Evolutionary conservation across 2,888 invertebrate species (phyloP).

Genomic region (Drosophila neoperkinsi): DNA sequence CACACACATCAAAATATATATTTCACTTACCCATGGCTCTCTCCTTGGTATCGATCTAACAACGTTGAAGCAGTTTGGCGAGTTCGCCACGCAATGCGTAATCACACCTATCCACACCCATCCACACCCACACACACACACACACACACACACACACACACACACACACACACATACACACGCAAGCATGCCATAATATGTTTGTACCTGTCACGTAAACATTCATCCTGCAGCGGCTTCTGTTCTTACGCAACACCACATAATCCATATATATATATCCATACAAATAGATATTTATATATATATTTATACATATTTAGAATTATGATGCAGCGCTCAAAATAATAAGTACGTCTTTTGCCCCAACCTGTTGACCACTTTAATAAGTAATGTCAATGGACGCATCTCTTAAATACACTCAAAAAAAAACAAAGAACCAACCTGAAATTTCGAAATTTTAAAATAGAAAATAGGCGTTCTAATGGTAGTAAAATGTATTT

Average conservation of each 20-base stretch:
- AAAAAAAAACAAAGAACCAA: constrained; percentile 3
- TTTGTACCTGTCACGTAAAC: constrained; percentile 19
- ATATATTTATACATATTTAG: not conserved
- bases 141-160: constrained; percentile 1
- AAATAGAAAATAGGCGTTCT: not conserved
- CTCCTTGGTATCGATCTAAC: constrained; percentile 48
- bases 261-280: constrained; percentile 13
- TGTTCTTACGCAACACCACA: constrained; percentile 21
- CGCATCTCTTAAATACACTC: not conserved
- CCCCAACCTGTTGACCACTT: not conserved
- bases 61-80: constrained; percentile 10
- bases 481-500: not conserved
- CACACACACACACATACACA: constrained; percentile 6
- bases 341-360: not conserved
- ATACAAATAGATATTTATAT: not conserved
- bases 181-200: not conserved
- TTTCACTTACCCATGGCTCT: not conserved
- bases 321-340: not conserved
- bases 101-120: constrained; percentile 1
- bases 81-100: constrained; percentile 31
- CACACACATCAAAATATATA: not conserved
- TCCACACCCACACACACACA: not conserved
- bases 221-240: not conserved
- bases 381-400: not conserved
- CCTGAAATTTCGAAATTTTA: not conserved